A percentile compares a stretch with the other conserved stretches of the same genome.
These are phyloP conservation scores for Tetanocera ferruginea DNA, from an alignment of 2,888 invertebrate species.

Conservation along the genomic window DNA sequence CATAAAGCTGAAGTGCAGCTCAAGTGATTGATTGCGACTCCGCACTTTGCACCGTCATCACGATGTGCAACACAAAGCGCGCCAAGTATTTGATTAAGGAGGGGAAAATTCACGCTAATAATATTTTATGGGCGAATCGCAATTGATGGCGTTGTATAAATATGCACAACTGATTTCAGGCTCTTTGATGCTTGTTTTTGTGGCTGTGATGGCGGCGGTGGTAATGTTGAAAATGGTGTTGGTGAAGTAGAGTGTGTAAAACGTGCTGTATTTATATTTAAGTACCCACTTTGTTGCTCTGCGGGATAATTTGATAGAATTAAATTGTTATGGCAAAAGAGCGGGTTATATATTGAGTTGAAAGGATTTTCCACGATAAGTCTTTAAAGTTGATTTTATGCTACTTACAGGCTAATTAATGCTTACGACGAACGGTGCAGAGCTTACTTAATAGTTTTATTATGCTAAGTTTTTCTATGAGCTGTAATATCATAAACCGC, in stretches of 20 bases:
- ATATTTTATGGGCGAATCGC: conserved; percentile 42
- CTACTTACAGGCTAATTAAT: too few relatives aligned
- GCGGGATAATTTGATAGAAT: neutral
- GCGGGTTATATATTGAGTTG: too few relatives aligned
- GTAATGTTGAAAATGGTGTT: neutral
- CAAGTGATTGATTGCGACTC: conserved; percentile 62
- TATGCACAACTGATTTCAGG: conserved; percentile 35
- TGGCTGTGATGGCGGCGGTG: neutral
- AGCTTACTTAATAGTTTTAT: too few relatives aligned
- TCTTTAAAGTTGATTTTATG: too few relatives aligned
- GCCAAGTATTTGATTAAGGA: conserved; percentile 47
- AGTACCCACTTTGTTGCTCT: neutral
- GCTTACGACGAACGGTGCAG: too few relatives aligned
- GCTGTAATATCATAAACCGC: too few relatives aligned
- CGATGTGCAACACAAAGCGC: conserved; percentile 37
- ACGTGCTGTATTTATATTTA: too few relatives aligned
- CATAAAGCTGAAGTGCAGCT: conserved; percentile 6
- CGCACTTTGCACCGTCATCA: conserved; percentile 52
- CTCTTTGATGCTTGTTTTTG: neutral
- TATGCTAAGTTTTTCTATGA: too few relatives aligned
- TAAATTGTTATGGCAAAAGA: too few relatives aligned
- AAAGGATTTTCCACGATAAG: too few relatives aligned
- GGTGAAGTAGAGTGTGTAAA: neutral
- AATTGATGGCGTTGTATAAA: conserved; percentile 45
- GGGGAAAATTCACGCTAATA: conserved; percentile 46